Evolutionary conservation across 2,797 vertebrate genomes (phyloP), one percentile per base, ranked within the genome.

Genomic region (Australoheros facetus): DNA sequence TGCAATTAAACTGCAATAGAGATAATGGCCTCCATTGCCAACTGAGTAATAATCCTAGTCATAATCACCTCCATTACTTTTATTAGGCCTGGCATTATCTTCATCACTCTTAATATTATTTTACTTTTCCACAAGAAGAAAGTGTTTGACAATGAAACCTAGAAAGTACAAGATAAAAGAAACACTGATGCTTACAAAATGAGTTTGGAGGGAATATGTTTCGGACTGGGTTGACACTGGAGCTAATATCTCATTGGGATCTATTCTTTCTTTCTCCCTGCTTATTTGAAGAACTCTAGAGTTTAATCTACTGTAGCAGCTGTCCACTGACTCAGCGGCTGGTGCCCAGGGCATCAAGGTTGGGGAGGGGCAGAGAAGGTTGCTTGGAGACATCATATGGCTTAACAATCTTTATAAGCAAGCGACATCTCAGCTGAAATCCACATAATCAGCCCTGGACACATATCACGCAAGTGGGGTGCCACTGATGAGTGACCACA

Each of bases 1-100:
- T 94, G 94, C 95, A 96, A 96, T 96, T 96, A 96, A 96, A 96
- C 93, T 87, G 95, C 93, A 95, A 96, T 96, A 94, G 91, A 95
- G 95, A 96, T 95, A 96, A 96, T 95, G 93, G 94, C 90, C 88
- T 95, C 90, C 94, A 93, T 92, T 93, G 94, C 93, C 93, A 93
- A 94, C 93, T 92, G 92, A 92, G 94, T 95, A 93, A 95, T 96
- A 94, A 95, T 95, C 93, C 94, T 79, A 88, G 93, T 94, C 93
- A 94, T 95, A 96, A 96, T 95, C 95, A 94, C 93, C 94, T 91
- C 93, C 94, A 95, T 95, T 95, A 95, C 94, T 95, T 95, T 95
- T 95, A 95, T 95, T 95, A 94, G 93, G 90, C 90, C 91, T 93
- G 90, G 89, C 90, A 89, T 94, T 95, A 94, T 95, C 89, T 90